These are phyloP conservation scores for Seriola quinqueradiata DNA, from an alignment of 2,113 vertebrate genomes.

Conservation along the genomic window DNA sequence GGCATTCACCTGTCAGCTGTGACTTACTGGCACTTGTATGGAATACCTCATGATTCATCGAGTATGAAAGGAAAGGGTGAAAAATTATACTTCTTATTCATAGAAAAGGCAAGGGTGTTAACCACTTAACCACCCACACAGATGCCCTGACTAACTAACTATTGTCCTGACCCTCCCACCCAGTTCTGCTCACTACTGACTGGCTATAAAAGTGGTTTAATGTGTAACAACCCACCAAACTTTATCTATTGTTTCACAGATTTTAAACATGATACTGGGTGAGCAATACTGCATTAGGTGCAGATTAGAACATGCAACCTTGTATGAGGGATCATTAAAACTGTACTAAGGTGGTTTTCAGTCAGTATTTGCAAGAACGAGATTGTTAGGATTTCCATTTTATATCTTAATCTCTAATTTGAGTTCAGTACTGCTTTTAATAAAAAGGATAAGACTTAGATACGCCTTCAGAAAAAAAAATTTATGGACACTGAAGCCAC, in stretches of 20 bases:
- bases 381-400: not conserved
- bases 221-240: constrained; percentile 63
- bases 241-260: constrained; percentile 45
- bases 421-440: not conserved
- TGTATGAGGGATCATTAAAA: constrained; percentile 13
- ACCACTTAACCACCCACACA: constrained; percentile 74
- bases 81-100: constrained; percentile 60
- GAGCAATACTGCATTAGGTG: not conserved
- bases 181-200: constrained; percentile 38
- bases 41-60: constrained; percentile 65
- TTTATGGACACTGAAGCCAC: constrained; percentile 11
- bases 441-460: not conserved
- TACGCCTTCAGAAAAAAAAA: constrained; percentile 7
- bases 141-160: constrained; percentile 48
- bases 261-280: constrained; percentile 37
- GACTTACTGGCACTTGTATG: constrained; percentile 67
- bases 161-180: constrained; percentile 61
- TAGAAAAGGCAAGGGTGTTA: constrained; percentile 61
- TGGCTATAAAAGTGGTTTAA: constrained; percentile 71
- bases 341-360: not conserved
- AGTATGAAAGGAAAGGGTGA: constrained; percentile 65
- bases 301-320: not conserved
- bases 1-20: constrained; percentile 72
- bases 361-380: not conserved
- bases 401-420: not conserved